Conservation (phyloP, 1,140 invertebrate genomes). For the Drosophila nigrodunni region DNA sequence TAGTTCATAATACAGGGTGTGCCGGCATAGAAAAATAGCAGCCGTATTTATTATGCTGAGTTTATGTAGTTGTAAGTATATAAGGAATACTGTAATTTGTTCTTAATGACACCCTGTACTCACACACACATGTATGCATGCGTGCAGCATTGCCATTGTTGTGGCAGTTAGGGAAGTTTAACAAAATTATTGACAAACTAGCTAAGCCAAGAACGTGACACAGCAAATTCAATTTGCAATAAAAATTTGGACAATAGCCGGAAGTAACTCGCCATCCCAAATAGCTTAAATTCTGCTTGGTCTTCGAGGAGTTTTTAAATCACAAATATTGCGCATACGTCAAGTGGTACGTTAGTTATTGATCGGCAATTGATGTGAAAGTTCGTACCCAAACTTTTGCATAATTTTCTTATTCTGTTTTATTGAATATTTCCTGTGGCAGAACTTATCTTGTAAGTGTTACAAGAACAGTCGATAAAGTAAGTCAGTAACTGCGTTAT, state of each 20-base stretch:
- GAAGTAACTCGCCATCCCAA: background rate
- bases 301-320: background rate
- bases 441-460: conserved; percentile 14
- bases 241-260: conserved; percentile 48
- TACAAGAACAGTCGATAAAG: conserved; percentile 29
- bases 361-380: conserved; percentile 2
- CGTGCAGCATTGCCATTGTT: conserved; percentile 20
- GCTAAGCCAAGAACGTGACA: conserved; percentile 63
- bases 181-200: conserved; percentile 75
- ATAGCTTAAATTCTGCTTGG: background rate
- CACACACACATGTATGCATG: conserved; percentile 2
- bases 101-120: conserved; percentile 47
- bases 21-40: too few relatives aligned
- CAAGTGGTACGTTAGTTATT: conserved; percentile 1
- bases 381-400: background rate
- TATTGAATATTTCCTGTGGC: conserved; percentile 3
- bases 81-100: too few relatives aligned
- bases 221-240: conserved; percentile 79
- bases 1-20: too few relatives aligned
- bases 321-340: conserved; percentile 8
- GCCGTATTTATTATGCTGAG: too few relatives aligned
- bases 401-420: conserved; percentile 3
- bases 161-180: conserved; percentile 55
- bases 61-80: too few relatives aligned
- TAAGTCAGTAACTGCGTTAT: conserved; percentile 57